A percentile compares a stretch with the other conserved stretches of the same genome.
Conservation (phyloP, 1,140 invertebrate species). For the Drosophila pectinifera region DNA sequence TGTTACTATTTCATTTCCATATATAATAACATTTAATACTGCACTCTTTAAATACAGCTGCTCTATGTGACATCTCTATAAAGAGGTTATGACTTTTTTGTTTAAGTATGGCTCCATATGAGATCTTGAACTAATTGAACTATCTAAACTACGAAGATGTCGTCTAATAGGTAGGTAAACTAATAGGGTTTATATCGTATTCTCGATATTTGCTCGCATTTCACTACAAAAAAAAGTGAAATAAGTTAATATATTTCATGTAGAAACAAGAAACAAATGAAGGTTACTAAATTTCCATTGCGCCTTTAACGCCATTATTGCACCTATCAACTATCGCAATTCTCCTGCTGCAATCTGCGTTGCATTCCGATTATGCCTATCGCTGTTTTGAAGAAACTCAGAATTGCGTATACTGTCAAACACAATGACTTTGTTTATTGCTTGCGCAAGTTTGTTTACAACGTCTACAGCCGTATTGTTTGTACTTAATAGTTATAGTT, state of each 20-base stretch:
- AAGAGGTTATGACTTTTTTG: background rate
- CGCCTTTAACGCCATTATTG: background rate
- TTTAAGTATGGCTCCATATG: too few species aligned
- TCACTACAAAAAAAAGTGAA: too few species aligned
- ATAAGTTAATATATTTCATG: background rate
- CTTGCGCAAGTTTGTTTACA: slow-evolving; percentile 30
- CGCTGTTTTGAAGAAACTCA: slow-evolving; percentile 5
- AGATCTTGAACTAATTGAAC: too few species aligned
- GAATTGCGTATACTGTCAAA: slow-evolving; percentile 12
- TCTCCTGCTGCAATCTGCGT: slow-evolving; percentile 8
- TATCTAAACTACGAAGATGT: too few species aligned
- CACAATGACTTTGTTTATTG: slow-evolving; percentile 10
- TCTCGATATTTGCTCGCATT: too few species aligned
- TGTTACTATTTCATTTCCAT: too few species aligned
- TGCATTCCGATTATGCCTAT: slow-evolving; percentile 7
- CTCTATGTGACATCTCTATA: background rate
- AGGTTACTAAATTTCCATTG: slow-evolving; percentile 45
- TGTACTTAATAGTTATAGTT: slow-evolving; percentile 8
- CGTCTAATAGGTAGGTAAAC: too few species aligned
- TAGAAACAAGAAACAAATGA: slow-evolving; percentile 18
- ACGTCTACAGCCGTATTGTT: slow-evolving; percentile 1
- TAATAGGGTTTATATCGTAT: too few species aligned
- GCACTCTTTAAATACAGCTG: too few species aligned
- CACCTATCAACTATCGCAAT: background rate
- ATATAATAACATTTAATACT: too few species aligned